Evolutionary conservation across 1,140 invertebrate species (phyloP).

Genomic region (Antheraea pernyi): DNA sequence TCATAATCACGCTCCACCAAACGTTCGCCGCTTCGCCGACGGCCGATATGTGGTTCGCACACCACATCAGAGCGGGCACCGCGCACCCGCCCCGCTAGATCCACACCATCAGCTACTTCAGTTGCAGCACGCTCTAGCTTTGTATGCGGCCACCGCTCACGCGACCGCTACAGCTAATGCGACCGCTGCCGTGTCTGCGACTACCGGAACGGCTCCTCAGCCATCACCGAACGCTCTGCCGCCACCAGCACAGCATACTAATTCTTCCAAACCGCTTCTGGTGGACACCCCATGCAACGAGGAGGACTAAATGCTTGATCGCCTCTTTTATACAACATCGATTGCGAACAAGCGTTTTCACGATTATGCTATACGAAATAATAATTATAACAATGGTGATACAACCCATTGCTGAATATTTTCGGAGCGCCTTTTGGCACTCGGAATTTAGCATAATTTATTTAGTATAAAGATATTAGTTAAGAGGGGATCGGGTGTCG

Average conservation of each 20-base stretch:
- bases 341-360: slow-evolving; percentile 25
- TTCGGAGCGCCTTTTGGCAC: slow-evolving; percentile 60
- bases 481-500: slow-evolving; percentile 67
- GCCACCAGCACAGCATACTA: slow-evolving; percentile 42
- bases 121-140: slow-evolving; percentile 65
- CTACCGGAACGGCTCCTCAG: slow-evolving; percentile 38
- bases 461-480: slow-evolving; percentile 57
- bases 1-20: slow-evolving; percentile 71
- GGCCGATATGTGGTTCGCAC: slow-evolving; percentile 73
- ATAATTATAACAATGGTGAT: slow-evolving; percentile 27
- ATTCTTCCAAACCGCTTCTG: slow-evolving; percentile 57
- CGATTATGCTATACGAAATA: slow-evolving; percentile 23
- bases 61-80: slow-evolving; percentile 70
- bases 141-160: slow-evolving; percentile 67
- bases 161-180: slow-evolving; percentile 56
- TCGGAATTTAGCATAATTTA: slow-evolving; percentile 64
- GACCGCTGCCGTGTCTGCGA: slow-evolving; percentile 36
- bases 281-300: slow-evolving; percentile 70
- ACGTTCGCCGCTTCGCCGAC: slow-evolving; percentile 70
- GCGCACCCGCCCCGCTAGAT: slow-evolving; percentile 64
- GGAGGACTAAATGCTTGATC: slow-evolving; percentile 49
- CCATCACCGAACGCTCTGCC: slow-evolving; percentile 54
- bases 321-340: slow-evolving; percentile 11
- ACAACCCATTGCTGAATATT: slow-evolving; percentile 50
- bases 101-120: slow-evolving; percentile 70